Base-by-base conservation (phyloP, 2,888 invertebrate species). In the Drosophila pegasa region DNA sequence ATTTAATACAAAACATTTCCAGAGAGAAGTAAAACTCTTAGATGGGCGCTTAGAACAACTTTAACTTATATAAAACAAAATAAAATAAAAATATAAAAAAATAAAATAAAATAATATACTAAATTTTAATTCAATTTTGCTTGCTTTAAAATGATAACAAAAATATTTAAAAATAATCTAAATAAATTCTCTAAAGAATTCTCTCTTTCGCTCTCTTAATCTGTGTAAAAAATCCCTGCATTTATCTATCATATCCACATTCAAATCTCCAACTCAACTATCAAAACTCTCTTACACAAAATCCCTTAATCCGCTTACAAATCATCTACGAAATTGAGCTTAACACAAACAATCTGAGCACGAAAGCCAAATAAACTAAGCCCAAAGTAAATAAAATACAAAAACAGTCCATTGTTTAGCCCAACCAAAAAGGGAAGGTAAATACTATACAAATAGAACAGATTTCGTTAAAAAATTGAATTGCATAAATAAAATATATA, bases 241-340 rank as follows among this genome's bases (percentile, higher is more conserved):
- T 65, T 65, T 65, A 65, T 43, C 18, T 27, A 33, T 22, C 65
- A 67, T 65, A 67, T 67, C 68, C 35, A 52, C 20, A 10, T n/a
- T 25, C 0, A 62, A 52, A 35, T 33, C 10, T 4, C 10, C 3
- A 38, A 52, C 18, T 37, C 22, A 38, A 31, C 18, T 22, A 12
- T 37, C 4, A 16, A 37, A 16, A 16, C 37, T 9, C 16, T 9
- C 31, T 4, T 4, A 31, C 29, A n/a, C 35, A 18, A 50, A 60
- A 61, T 48, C 37, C 50, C 25, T 31, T 57, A 63, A 72, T 50
- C 45, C 56, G 22, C 45, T 59, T 25, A 40, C 8, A 20, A 18
- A 29, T 27, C 12, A 18, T 48, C 18, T 10, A 51, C 20, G 43
- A 25, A 50, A 67, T 47, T 56, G 52, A 81, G 74, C 81, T 74